Evolutionary conservation across 2,113 vertebrate genomes (phyloP).

Genomic region (Sapayoa aenigma): DNA sequence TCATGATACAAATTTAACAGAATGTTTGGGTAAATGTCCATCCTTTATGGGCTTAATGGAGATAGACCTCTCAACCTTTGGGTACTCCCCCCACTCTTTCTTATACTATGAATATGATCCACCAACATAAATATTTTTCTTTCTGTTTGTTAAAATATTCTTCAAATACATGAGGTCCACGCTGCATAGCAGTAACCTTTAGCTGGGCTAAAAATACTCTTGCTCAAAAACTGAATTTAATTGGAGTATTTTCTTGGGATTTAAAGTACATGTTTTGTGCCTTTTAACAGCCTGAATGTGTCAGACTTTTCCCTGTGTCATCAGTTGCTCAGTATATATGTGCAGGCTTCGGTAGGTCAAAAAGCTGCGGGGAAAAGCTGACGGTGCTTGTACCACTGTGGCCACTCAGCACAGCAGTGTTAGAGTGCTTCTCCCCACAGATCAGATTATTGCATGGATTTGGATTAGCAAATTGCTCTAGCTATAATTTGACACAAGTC

Average conservation of each 20-base stretch:
- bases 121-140: not conserved
- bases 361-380: constrained; percentile 10
- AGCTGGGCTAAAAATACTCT: not conserved
- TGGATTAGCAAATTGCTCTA: not conserved
- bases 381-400: not conserved
- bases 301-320: not conserved
- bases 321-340: not conserved
- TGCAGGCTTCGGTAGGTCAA: not conserved
- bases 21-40: not conserved
- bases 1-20: not conserved
- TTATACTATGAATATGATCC: not conserved
- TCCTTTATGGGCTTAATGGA: not conserved
- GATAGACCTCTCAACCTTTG: not conserved
- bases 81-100: not conserved
- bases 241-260: not conserved
- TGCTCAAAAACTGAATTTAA: not conserved
- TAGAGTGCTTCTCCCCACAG: not conserved
- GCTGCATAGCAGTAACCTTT: not conserved
- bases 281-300: not conserved
- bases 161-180: not conserved
- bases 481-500: not conserved
- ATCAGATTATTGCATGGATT: not conserved
- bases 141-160: not conserved
- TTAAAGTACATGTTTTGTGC: not conserved
- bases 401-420: not conserved